Base-by-base conservation (phyloP, 2,888 invertebrate species). In the Heliothis peltigera region DNA sequence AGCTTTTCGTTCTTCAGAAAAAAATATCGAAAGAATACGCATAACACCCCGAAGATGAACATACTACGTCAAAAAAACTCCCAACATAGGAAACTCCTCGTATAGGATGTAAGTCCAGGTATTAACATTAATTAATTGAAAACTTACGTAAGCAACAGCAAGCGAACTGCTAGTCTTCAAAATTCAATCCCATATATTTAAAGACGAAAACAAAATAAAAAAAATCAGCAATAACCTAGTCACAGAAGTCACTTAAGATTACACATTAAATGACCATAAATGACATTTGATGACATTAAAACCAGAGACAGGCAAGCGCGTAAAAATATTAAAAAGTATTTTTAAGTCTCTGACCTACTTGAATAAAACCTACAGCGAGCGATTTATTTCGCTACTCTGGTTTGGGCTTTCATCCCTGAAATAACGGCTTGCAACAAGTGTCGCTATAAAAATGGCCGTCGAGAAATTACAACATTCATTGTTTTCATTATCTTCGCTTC, bases 321-420 rank as follows among this genome's bases (percentile, higher is more conserved):
- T 28, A 60, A 69, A 68, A 73, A 61, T 57, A 25, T 60, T 3
- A 56, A 58, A 71, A 46, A 54, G 32, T 43, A 47, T 54, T 52
- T 54, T 42, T 25, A 12, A 47, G 32, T 46, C 35, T 59, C 39
- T 56, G 72, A 60, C 64, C 69, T 59, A 69, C 15, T 73, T 58
- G 28, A 68, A 47, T 69, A 47, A 60, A 69, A 64, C 69, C 69
- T 69, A 22, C 53, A 49, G 35, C 19, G 58, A 49, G 35, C 19
- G 58, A 71, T 68, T 63, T 58, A 67, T 68, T 68, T 56, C 22
- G 32, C 52, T 22, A 18, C 32, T 35, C 15, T 19, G 46, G 48
- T n/a, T 54, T 43, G 53, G 7, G 10, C 46, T 56, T 42, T 53
- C 39, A 53, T 56, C n/a, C 4, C 18, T 66, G n/a, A 52, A 48